A percentile compares a stretch with the other conserved stretches of the same genome.
These are phyloP conservation scores for Megaceryle maxima DNA, from an alignment of 2,113 vertebrate genomes.

Conservation along the genomic window DNA sequence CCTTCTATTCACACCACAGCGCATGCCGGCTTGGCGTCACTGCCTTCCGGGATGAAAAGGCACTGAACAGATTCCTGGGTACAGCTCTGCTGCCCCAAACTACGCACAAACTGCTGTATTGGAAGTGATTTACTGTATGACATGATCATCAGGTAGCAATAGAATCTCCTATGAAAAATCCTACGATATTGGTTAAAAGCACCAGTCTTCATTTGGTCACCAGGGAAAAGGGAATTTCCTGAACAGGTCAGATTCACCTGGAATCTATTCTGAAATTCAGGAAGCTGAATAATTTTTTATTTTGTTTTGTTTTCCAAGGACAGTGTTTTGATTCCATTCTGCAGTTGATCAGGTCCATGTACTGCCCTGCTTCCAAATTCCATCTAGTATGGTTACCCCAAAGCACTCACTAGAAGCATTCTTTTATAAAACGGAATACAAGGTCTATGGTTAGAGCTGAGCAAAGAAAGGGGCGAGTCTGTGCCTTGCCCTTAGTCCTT, in stretches of 20 bases:
- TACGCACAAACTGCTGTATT: background rate
- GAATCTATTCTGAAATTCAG: background rate
- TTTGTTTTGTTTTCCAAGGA: background rate
- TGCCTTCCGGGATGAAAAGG: background rate
- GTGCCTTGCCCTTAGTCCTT: background rate
- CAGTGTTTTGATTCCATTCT: background rate
- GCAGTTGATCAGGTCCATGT: background rate
- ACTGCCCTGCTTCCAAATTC: background rate
- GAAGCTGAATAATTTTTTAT: background rate
- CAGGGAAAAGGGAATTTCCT: background rate
- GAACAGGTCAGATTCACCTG: background rate
- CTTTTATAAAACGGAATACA: background rate
- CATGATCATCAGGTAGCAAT: background rate
- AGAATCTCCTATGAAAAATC: background rate
- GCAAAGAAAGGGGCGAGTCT: background rate
- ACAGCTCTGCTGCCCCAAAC: background rate
- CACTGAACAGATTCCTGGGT: background rate
- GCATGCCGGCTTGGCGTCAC: background rate
- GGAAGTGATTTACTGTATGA: background rate
- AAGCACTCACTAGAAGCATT: background rate
- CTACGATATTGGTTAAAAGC: background rate
- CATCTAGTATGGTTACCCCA: background rate
- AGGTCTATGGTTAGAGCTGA: background rate
- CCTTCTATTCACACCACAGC: background rate
- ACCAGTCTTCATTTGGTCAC: background rate